phyloP scores from a whole-genome alignment of 35 echinoderm and acorn worm species.

The Apostichopus californicus region DNA sequence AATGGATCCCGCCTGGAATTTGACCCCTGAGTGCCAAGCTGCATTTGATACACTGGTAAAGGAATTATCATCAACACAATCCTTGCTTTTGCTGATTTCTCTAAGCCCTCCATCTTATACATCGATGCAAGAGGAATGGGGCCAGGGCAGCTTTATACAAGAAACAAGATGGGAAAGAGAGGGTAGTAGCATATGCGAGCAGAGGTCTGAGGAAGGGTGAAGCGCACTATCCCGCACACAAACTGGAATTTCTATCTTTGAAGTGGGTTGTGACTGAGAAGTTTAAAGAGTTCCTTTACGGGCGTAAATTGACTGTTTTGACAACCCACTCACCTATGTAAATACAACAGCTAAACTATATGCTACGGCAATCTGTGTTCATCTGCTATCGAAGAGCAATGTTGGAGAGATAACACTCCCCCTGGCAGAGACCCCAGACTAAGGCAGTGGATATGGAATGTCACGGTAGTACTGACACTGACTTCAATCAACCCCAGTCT shows the following conservation, averaged over 20 bases:
- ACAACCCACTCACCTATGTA: constrained; percentile 57
- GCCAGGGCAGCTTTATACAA: constrained; percentile 50
- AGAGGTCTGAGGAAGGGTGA: constrained; percentile 39
- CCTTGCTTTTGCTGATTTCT: constrained; percentile 1
- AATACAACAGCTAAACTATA: constrained; percentile 61
- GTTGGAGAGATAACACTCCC: background rate
- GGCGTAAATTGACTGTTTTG: constrained; percentile 12
- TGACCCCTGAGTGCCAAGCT: constrained; percentile 22
- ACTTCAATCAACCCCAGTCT: background rate
- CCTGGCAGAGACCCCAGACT: background rate
- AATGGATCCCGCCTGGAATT: background rate
- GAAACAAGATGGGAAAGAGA: constrained; percentile 34
- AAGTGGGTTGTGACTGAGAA: constrained; percentile 70
- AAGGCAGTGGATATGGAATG: background rate
- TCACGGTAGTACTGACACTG: background rate
- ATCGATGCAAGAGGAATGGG: constrained; percentile 36
- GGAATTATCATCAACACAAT: background rate
- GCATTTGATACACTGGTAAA: constrained; percentile 41
- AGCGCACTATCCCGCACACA: constrained; percentile 64
- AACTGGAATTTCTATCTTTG: constrained; percentile 56
- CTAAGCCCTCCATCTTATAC: constrained; percentile 9
- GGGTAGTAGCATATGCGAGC: constrained; percentile 23
- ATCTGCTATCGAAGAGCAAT: background rate
- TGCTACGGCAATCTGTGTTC: constrained; percentile 11
- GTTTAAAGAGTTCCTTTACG: constrained; percentile 47